phyloP scores from a whole-genome alignment of 2,113 vertebrate species.

The Syngnathoides biaculeatus region DNA sequence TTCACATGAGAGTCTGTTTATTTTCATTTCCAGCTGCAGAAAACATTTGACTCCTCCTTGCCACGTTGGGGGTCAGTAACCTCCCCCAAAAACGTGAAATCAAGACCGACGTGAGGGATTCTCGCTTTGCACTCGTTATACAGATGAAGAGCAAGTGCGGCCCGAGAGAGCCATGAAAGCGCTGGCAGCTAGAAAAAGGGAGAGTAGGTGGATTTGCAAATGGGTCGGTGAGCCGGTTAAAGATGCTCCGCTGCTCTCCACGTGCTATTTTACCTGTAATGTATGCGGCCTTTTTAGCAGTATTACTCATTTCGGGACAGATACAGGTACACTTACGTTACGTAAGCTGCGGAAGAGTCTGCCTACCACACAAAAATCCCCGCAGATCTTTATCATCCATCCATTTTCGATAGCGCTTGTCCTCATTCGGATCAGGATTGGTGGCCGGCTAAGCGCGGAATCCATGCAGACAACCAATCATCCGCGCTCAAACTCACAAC shows the following conservation, averaged over 20 bases:
- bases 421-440: neutral
- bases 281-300: conserved; percentile 37
- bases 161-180: conserved; percentile 22
- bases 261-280: conserved; percentile 39
- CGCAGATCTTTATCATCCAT: conserved; percentile 33
- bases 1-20: conserved; percentile 7
- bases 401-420: conserved; percentile 4
- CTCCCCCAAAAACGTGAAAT: conserved; percentile 5
- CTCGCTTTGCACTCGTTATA: conserved; percentile 19
- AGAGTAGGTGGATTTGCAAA: conserved; percentile 54
- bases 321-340: conserved; percentile 60
- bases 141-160: conserved; percentile 11
- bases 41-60: conserved; percentile 5
- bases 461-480: too few relatives aligned
- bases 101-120: conserved; percentile 19
- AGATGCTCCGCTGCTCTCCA: conserved; percentile 41
- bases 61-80: conserved; percentile 15
- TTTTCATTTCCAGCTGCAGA: conserved; percentile 10
- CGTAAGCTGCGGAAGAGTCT: conserved; percentile 48
- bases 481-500: too few relatives aligned
- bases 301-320: conserved; percentile 61
- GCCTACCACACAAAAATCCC: conserved; percentile 38
- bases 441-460: too few relatives aligned
- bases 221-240: conserved; percentile 55
- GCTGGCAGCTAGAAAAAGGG: conserved; percentile 20